Evolutionary conservation across 2,888 invertebrate species (phyloP), one percentile per base, ranked within the genome.

Genomic region (Lathronympha strigana): DNA sequence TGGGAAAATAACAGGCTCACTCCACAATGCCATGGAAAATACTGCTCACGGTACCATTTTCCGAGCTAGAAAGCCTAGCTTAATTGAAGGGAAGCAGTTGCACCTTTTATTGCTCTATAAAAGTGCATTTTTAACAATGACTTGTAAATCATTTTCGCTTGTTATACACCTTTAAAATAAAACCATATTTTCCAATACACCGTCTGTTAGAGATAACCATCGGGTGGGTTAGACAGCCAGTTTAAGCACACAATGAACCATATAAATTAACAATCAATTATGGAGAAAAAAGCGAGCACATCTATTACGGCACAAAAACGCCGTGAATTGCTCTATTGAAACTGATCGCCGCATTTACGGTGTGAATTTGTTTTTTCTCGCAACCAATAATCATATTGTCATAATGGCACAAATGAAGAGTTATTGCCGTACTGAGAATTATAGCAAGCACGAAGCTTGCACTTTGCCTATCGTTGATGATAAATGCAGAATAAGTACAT

Each of bases 1-100:
- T 90, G 91, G 84, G 91, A 90, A 91, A 92, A 90, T 90, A 90
- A 89, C 90, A 89, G 90, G 86, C 83, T 87, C 87, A 80, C 80
- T 79, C 79, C 73, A 90, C 90, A 90, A 89, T 88, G 81, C 86
- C 80, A 81, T 90, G 86, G 90, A 90, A 90, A 91, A 89, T 79
- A 78, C 73, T 68, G 77, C 78, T 75, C 81, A 74, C 72, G 74
- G 75, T 74, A 73, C 71, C 72, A 71, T 89, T 89, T 89, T 86
- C 87, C 83, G 76, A 82, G 76, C 76, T 83, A 85, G 88, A 89
- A 89, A 87, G 87, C 84, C 84, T 82, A 70, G 71, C 73, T 74
- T 83, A 82, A 83, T 83, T 82, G 76, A 73, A 78, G 76, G 80
- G 78, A 80, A 82, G 80, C 73, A 66, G 75, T 73, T 70, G 73